Conservation (phyloP, 2,113 vertebrate genomes). For the Apteryx mantelli region DNA sequence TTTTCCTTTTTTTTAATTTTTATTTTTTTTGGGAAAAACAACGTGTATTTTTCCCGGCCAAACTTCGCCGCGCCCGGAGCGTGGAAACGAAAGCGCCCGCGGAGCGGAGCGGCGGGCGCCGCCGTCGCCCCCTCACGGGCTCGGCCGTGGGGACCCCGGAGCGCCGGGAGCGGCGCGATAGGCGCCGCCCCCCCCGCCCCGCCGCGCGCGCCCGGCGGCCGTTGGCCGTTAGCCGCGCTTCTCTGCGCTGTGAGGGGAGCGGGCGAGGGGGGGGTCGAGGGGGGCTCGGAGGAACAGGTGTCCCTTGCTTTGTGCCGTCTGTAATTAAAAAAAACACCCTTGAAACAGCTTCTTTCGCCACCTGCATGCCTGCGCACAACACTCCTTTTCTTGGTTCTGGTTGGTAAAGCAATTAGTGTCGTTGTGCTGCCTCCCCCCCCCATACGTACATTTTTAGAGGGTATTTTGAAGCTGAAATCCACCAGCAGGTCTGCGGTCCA, state of each 20-base stretch:
- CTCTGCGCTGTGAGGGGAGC: not conserved
- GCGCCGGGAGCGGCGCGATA: too few species aligned
- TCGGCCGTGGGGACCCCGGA: too few species aligned
- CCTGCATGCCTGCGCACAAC: not conserved
- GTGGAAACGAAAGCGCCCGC: too few species aligned
- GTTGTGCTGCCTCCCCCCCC: not conserved
- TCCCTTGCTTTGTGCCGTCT: accelerated
- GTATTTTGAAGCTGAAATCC: not conserved
- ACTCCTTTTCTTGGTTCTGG: accelerated
- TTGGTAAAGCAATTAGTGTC: not conserved
- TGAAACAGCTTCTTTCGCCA: not conserved
- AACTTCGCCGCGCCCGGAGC: too few species aligned
- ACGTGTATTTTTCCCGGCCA: too few species aligned
- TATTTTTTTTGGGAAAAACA: too few species aligned
- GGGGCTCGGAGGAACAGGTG: accelerated
- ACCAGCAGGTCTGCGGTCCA: accelerated
- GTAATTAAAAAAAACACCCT: not conserved
- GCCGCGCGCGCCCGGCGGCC: too few species aligned
- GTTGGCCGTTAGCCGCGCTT: not conserved
- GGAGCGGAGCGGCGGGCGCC: too few species aligned
- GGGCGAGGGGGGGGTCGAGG: not conserved
- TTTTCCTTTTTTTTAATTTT: too few species aligned
- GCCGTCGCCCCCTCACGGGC: too few species aligned
- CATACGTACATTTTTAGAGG: accelerated
- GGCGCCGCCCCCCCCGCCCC: too few species aligned